Evolutionary conservation across 2,888 invertebrate genomes (phyloP).

Genomic region (Ectemnius continuus): DNA sequence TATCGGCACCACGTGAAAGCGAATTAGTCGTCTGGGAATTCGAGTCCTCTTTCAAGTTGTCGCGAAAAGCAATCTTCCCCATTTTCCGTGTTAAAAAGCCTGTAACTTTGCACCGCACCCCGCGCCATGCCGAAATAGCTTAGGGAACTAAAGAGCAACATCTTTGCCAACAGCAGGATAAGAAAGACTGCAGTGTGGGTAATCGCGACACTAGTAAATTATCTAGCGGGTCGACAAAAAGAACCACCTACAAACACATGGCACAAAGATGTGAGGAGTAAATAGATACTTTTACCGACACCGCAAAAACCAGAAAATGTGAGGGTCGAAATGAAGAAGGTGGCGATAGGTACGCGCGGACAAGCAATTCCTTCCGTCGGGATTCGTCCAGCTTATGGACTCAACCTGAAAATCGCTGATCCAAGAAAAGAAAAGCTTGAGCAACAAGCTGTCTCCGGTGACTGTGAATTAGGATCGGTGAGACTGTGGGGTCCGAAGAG

Average conservation of each 20-base stretch:
- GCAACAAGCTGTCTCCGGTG: not conserved
- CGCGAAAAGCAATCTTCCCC: constrained; percentile 6
- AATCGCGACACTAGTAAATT: not conserved
- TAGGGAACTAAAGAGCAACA: no score
- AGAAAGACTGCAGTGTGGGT: not conserved
- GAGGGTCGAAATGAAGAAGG: not conserved
- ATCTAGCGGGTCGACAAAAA: not conserved
- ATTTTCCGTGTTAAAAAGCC: constrained; percentile 15
- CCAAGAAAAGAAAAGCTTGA: not conserved
- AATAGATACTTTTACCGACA: not conserved
- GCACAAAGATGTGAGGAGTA: no score
- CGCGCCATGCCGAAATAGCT: no score
- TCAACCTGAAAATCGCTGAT: not conserved
- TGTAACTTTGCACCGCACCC: not conserved
- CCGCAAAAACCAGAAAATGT: not conserved
- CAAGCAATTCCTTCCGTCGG: not conserved
- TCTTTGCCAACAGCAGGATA: no score
- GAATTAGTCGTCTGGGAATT: constrained; percentile 29
- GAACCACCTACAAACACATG: no score
- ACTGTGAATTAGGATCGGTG: not conserved
- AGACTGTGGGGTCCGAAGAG: constrained; percentile 1
- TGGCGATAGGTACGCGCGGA: no score
- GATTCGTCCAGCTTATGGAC: not conserved
- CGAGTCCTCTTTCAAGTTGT: constrained; percentile 31
- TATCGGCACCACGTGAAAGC: constrained; percentile 13